Conservation (phyloP, 2,113 vertebrate species). For the Heterochromis multidens region DNA sequence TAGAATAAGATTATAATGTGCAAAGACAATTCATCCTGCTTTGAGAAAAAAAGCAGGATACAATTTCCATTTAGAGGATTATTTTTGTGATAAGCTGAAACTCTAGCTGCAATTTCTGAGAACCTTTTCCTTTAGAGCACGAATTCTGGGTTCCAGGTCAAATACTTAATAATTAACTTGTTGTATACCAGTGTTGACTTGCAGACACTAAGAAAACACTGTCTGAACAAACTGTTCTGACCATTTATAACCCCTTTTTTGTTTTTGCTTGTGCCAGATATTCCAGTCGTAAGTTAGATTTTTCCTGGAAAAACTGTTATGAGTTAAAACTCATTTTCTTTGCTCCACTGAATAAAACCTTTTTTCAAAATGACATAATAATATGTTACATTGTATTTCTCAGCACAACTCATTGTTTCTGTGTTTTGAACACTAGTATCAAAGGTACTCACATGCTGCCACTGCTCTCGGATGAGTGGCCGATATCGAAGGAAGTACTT, state of each 20-base stretch:
- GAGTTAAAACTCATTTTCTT: background rate
- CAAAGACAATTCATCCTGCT: background rate
- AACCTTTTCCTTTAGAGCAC: background rate
- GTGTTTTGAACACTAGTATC: background rate
- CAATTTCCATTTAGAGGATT: background rate
- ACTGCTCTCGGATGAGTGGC: conserved; percentile 92
- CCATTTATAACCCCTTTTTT: background rate
- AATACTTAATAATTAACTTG: background rate
- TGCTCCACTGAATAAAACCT: background rate
- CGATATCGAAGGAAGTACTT: conserved; percentile 97
- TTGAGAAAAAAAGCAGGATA: background rate
- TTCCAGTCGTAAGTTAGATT: background rate
- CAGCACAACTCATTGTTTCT: background rate
- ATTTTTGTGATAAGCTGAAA: background rate
- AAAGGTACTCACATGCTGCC: conserved; percentile 89
- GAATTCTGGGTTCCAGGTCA: background rate
- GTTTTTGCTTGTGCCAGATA: background rate
- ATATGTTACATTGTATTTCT: background rate
- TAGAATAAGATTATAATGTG: background rate
- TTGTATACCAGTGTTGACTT: conserved; percentile 7
- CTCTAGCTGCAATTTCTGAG: background rate
- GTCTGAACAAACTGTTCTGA: conserved; percentile 10
- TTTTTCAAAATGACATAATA: background rate
- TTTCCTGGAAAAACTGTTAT: background rate
- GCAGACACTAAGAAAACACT: conserved; percentile 3